Percentiles rank a stretch among this genome's conserved stretches.
These are phyloP conservation scores for Solenodon paradoxus DNA, from an alignment of 2,113 vertebrate genomes.

Conservation along the genomic window DNA sequence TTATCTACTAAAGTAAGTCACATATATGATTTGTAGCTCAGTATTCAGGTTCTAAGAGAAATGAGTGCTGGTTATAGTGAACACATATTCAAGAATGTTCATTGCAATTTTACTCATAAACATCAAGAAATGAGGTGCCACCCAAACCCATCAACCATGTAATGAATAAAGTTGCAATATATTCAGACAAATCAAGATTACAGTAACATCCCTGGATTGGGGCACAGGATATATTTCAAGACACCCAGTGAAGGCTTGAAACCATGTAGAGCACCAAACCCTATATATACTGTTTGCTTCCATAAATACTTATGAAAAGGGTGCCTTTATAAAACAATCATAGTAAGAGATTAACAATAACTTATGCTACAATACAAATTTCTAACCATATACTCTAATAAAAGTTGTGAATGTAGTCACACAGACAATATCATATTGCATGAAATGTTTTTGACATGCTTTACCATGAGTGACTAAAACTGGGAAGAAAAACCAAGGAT, in stretches of 20 bases:
- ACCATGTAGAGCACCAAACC: neutral
- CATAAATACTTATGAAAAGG: too few species aligned
- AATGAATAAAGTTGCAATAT: neutral
- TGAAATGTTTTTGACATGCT: too few species aligned
- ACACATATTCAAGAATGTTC: neutral
- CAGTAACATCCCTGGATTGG: neutral
- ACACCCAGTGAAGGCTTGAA: neutral
- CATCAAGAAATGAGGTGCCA: neutral
- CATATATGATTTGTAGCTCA: neutral
- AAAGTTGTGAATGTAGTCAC: neutral
- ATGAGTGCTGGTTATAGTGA: neutral
- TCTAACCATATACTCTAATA: neutral
- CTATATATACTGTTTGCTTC: too few species aligned
- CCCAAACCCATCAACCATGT: neutral
- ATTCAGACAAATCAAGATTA: neutral
- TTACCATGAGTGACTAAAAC: too few species aligned
- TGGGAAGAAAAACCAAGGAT: too few species aligned
- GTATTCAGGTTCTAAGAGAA: neutral
- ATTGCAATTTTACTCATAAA: neutral
- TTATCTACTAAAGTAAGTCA: neutral
- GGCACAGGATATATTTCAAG: neutral
- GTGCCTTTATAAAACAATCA: neutral
- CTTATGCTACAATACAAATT: neutral
- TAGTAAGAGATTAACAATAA: neutral
- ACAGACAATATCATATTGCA: too few species aligned